Percentiles rank a stretch among this genome's conserved stretches.
Conservation (phyloP, 2,113 vertebrate genomes). For the Varanus komodoensis region DNA sequence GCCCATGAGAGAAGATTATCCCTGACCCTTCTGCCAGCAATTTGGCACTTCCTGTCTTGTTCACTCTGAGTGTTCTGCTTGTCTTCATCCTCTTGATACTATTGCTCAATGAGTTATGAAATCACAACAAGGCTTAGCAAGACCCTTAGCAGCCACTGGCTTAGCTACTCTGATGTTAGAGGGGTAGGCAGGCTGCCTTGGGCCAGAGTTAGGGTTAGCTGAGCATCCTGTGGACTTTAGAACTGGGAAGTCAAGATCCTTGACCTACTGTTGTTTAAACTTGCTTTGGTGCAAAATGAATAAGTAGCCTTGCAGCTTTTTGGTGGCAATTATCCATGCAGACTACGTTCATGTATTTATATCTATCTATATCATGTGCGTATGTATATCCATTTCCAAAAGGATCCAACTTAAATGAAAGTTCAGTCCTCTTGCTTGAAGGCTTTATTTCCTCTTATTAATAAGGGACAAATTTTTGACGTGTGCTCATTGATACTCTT, state of each 20-base stretch:
- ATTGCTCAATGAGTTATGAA: not conserved
- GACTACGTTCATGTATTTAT: not conserved
- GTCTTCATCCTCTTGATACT: not conserved
- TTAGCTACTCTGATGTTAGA: not conserved
- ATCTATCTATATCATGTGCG: no score
- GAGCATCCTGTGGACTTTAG: no score
- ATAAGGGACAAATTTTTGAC: not conserved
- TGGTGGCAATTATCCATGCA: not conserved
- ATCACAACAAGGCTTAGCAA: not conserved
- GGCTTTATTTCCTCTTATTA: not conserved
- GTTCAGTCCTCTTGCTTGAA: not conserved
- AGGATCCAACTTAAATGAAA: not conserved
- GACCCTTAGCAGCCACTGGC: not conserved
- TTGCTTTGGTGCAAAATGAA: not conserved
- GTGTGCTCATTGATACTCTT: not conserved
- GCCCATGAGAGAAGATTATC: not conserved
- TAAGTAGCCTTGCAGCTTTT: not conserved
- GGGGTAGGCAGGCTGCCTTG: not conserved
- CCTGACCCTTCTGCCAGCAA: not conserved
- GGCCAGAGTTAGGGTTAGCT: not conserved
- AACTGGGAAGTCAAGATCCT: not conserved
- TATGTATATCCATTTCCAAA: not conserved
- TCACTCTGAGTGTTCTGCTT: not conserved
- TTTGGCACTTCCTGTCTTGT: not conserved
- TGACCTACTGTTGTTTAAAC: not conserved